Percentiles rank a stretch among this genome's conserved stretches.
These are phyloP conservation scores for Sebastes schlegelii DNA, from an alignment of 2,113 vertebrate genomes.

Conservation along the genomic window DNA sequence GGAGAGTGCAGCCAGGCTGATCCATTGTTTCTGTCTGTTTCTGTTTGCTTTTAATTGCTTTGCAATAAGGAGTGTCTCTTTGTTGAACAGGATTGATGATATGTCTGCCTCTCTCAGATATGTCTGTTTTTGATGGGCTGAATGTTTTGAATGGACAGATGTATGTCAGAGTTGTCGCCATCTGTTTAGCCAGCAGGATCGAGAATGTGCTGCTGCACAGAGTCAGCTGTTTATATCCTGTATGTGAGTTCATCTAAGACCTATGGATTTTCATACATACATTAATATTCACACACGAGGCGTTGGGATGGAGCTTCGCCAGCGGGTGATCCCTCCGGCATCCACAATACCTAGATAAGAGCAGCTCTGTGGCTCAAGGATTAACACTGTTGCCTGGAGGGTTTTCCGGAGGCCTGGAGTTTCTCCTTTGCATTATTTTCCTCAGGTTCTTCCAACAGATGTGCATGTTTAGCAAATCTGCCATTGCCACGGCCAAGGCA, in stretches of 20 bases:
- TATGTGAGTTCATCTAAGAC: conserved; percentile 13
- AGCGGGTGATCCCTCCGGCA: neutral
- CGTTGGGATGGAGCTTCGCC: neutral
- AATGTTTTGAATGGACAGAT: neutral
- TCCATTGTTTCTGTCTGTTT: conserved; percentile 10
- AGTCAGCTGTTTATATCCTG: conserved; percentile 11
- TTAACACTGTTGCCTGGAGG: conserved; percentile 8
- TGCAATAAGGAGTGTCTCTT: neutral
- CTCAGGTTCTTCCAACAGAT: neutral
- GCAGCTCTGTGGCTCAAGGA: conserved; percentile 12
- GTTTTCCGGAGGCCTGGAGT: neutral
- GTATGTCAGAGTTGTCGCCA: conserved; percentile 12
- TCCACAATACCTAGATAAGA: conserved; percentile 5
- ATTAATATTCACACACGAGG: neutral
- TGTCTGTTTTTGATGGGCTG: conserved; percentile 1
- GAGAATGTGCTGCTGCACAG: neutral
- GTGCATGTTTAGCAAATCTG: neutral
- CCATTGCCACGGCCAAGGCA: neutral
- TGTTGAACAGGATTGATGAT: neutral
- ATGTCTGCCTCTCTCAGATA: conserved; percentile 21
- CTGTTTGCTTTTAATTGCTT: conserved; percentile 11
- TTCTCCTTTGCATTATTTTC: neutral
- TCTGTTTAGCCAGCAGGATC: neutral
- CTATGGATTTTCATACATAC: neutral
- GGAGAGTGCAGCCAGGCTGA: neutral